These are phyloP conservation scores for Xestia sexstrigata DNA, from an alignment of 2,888 invertebrate genomes.

Conservation along the genomic window DNA sequence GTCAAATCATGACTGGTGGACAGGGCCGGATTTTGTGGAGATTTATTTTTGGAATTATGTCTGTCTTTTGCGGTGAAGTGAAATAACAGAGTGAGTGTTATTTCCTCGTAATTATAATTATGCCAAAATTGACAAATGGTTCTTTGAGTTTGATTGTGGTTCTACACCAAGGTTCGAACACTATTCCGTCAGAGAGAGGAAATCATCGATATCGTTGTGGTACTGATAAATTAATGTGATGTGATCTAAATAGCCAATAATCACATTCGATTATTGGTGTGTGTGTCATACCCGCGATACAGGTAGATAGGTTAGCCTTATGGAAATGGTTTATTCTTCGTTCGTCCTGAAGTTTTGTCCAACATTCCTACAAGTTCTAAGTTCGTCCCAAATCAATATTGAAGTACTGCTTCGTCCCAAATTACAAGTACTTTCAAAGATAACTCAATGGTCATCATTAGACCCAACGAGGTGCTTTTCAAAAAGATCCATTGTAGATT, in stretches of 20 bases:
- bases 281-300: not conserved
- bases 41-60: slow-evolving; percentile 58
- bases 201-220: too few relatives aligned
- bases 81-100: slow-evolving; percentile 43
- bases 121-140: slow-evolving; percentile 11
- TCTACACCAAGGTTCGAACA: not conserved
- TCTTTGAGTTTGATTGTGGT: slow-evolving; percentile 4
- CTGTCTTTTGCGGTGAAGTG: slow-evolving; percentile 28
- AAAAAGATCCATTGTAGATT: not conserved
- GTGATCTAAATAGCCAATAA: not conserved
- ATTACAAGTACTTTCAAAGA: too few relatives aligned
- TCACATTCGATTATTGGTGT: not conserved
- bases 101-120: slow-evolving; percentile 37
- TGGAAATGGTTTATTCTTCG: not conserved
- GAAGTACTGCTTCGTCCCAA: too few relatives aligned
- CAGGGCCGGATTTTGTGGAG: slow-evolving; percentile 73
- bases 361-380: too few relatives aligned
- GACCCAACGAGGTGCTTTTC: not conserved
- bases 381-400: too few relatives aligned
- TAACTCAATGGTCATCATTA: not conserved
- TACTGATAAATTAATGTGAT: not conserved
- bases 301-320: not conserved
- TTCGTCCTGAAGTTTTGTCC: too few relatives aligned
- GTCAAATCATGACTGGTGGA: slow-evolving; percentile 73
- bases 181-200: not conserved